Base-by-base conservation (phyloP, 2,797 vertebrate species). In the Phrynocephalus guinanensis region DNA sequence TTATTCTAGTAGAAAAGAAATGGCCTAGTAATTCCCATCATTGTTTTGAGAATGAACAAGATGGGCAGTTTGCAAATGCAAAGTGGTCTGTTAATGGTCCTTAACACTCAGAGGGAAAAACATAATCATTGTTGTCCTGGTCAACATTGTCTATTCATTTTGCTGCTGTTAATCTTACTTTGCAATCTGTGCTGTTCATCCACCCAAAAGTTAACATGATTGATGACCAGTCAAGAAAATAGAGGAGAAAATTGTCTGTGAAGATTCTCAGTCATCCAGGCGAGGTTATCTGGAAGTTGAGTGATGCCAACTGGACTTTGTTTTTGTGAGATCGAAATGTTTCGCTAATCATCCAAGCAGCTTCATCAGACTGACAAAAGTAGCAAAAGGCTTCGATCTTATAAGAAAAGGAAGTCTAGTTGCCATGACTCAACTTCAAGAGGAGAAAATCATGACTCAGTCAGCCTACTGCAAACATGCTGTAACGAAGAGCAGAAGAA, bases 51-150 rank as follows among this genome's bases (percentile, higher is more conserved):
- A 76, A 85, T 82, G 87, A 88, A 76, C 11, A 20, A 68, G 63
- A 70, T 68, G 33, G 60, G 60, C 71, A 85, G 85, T 88, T 85
- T 82, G 71, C 71, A 85, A 30, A 56, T 70, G 75, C 56, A 82
- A 70, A 88, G 71, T 68, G 78, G 60, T 76, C 78, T 50, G 68
- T 84, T 44, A 85, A 88, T 77, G 26, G 85, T 81, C 80, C 44
- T 79, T 80, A 80, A 63, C 28, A 38, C 48, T 88, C 78, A 26
- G 71, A 85, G 26, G 38, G 28, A 56, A 56, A 85, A 85, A 81
- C 44, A 33, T 22, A 10, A 82, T 82, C 13, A 66, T 75, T 63
- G 11, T 20, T 67, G n/a, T 2, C 18, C 77, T 26, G 30, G 30
- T 44, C 60, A 67, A 48, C 26, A 48, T 30, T 75, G 13, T 28